phyloP scores from a whole-genome alignment of 2,797 vertebrate species.

The Argentina silus region DNA sequence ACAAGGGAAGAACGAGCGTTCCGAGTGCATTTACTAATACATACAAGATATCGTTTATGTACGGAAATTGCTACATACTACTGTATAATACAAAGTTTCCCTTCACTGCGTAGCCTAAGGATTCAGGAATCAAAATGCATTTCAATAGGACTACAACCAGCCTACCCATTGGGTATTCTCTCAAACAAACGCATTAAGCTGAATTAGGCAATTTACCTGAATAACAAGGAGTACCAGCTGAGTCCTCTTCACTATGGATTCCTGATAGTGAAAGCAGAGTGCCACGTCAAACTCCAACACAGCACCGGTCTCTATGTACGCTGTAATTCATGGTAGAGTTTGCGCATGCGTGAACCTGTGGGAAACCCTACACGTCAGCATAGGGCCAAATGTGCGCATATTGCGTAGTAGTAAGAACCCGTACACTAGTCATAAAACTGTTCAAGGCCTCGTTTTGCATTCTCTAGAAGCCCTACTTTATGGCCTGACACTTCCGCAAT shows the following conservation, averaged over 20 bases:
- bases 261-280: constrained; percentile 63
- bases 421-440: too few relatives aligned
- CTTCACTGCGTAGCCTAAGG: constrained; percentile 21
- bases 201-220: constrained; percentile 65
- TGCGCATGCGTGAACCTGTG: constrained; percentile 70
- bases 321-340: not conserved
- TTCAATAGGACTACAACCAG: not conserved
- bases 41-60: constrained; percentile 50
- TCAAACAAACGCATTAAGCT: not conserved
- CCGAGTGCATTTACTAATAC: not conserved
- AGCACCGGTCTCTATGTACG: constrained; percentile 59
- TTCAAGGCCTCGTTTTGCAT: too few relatives aligned
- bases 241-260: constrained; percentile 43
- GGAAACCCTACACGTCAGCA: constrained; percentile 78
- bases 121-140: not conserved
- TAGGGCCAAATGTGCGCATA: constrained; percentile 23
- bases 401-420: not conserved
- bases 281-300: constrained; percentile 83
- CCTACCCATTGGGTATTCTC: not conserved
- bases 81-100: not conserved
- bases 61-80: constrained; percentile 60
- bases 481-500: too few relatives aligned
- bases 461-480: too few relatives aligned
- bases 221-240: constrained; percentile 31
- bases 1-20: too few relatives aligned